A percentile compares a stretch with the other conserved stretches of the same genome.
Conservation (phyloP, 92 coral and sea anemone species). For the Siderastrea siderea region DNA sequence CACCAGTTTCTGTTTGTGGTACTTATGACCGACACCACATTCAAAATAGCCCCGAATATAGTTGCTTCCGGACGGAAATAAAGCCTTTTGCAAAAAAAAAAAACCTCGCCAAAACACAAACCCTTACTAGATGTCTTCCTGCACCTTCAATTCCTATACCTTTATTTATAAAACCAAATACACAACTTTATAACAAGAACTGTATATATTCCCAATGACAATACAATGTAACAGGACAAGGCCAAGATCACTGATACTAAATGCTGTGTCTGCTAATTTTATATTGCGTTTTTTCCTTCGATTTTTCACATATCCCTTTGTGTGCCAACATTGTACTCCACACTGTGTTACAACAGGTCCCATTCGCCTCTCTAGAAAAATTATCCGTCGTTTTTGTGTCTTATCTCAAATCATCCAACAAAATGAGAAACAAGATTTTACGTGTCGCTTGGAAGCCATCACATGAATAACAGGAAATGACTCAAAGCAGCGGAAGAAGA, state of each 20-base stretch:
- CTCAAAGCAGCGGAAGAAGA: conserved; percentile 12
- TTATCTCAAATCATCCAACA: not conserved
- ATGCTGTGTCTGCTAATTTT: not conserved
- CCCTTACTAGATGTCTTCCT: too few species aligned
- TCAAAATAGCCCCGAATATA: too few species aligned
- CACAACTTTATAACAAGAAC: not conserved
- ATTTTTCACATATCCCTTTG: not conserved
- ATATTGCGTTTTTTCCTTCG: not conserved
- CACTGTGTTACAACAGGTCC: conserved; percentile 24
- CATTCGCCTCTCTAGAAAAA: not conserved
- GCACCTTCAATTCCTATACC: too few species aligned
- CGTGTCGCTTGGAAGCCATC: conserved; percentile 39
- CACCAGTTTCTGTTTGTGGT: too few species aligned
- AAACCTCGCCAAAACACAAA: too few species aligned
- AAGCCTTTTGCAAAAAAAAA: too few species aligned
- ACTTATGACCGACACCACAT: too few species aligned
- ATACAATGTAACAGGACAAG: not conserved
- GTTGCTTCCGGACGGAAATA: too few species aligned
- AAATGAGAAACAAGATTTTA: conserved; percentile 9
- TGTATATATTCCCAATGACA: not conserved
- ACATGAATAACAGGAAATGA: conserved; percentile 48
- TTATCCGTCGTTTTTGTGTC: not conserved
- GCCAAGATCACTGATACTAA: conserved; percentile 4
- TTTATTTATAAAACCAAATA: too few species aligned
- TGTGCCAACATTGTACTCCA: conserved; percentile 1